Evolutionary conservation across 2,113 vertebrate genomes (phyloP), one percentile per base, ranked within the genome.

Genomic region (Petrocephalus zakoni): DNA sequence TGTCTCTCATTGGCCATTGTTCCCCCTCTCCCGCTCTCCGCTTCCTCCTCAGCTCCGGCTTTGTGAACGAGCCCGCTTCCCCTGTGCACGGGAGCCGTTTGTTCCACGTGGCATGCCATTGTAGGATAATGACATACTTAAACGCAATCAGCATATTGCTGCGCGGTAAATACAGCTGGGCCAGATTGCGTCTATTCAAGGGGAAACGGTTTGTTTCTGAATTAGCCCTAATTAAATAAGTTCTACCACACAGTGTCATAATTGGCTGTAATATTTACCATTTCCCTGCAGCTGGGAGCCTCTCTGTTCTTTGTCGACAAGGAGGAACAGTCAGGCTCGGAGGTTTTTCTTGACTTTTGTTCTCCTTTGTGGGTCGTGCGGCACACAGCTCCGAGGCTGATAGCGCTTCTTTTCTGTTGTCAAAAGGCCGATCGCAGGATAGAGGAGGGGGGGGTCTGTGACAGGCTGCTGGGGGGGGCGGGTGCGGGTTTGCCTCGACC

Each of bases 171-270:
- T 95, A 94, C 94, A 96, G 95, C 95, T 95, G 95, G 94, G 94
- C 90, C 86, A 90, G 92, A 94, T 93, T 95, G 92, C 92, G 92
- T 94, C 93, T 93, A 92, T 94, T 95, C 92, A 92, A 91, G 90
- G 93, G 93, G 93, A 96, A 95, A 92, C 94, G 93, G 94, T 96
- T 95, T 95, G 94, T 95, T 95, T 95, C 94, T 94, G 92, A 95
- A 96, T 96, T 95, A 95, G 93, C 92, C 92, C 92, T 96, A 96
- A 96, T 96, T 96, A 95, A 93, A 94, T 93, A 95, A 95, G 94
- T 95, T 95, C 94, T 89, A 93, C 94, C 93, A 93, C 94, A 93
- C 93, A 94, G 92, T 93, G 93, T 94, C 93, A 92, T 95, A 96
- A 95, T 96, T 95, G 95, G 94, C 93, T 93, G 91, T 94, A 95